Percentiles rank a stretch among this genome's conserved stretches.
phyloP scores from a whole-genome alignment of 2,888 invertebrate species.

The Epirrhoe tristata region DNA sequence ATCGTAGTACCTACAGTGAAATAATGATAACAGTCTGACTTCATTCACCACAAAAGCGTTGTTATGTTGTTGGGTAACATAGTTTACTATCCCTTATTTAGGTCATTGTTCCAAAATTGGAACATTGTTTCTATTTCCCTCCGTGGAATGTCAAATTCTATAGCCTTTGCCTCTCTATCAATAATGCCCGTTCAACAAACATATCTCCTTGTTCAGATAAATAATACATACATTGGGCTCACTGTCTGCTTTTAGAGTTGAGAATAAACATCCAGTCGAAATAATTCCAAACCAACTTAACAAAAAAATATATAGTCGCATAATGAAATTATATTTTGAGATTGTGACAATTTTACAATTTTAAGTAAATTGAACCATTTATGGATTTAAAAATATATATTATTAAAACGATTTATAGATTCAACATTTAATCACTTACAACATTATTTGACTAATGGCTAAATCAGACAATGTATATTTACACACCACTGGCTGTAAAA shows the following conservation, averaged over 20 bases:
- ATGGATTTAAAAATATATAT: too few relatives aligned
- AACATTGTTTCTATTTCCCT: conserved; percentile 4
- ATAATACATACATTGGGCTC: neutral
- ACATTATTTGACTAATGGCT: too few relatives aligned
- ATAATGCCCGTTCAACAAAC: conserved; percentile 2
- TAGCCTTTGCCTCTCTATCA: neutral
- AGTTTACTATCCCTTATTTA: neutral
- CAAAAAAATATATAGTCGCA: neutral
- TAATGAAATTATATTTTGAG: too few relatives aligned
- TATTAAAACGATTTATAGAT: too few relatives aligned
- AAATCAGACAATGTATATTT: too few relatives aligned
- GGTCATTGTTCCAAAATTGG: conserved; percentile 4
- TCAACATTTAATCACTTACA: too few relatives aligned
- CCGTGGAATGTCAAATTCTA: neutral
- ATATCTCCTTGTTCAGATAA: neutral
- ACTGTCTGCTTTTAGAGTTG: neutral
- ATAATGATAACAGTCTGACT: neutral
- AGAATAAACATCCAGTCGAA: neutral
- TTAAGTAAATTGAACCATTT: too few relatives aligned
- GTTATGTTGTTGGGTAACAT: neutral
- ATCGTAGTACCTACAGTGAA: too few relatives aligned
- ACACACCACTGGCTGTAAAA: too few relatives aligned
- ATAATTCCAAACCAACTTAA: neutral
- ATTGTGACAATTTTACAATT: too few relatives aligned
- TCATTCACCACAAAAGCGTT: neutral